Conservation (phyloP, 2,113 vertebrate genomes). For the Poeciliopsis prolifica region DNA sequence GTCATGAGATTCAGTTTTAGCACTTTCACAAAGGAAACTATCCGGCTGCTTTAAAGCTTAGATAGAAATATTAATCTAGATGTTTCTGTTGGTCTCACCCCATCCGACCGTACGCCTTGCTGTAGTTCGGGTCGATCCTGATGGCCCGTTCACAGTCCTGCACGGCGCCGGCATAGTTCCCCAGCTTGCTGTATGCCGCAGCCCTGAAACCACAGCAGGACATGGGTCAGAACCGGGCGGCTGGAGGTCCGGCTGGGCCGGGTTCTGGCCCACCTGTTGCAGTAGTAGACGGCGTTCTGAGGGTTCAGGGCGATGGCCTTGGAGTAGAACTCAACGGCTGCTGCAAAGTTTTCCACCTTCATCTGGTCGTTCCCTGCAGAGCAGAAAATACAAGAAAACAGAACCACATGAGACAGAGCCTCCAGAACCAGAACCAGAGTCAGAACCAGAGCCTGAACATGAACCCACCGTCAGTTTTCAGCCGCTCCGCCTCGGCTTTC, state of each 20-base stretch:
- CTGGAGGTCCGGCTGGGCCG: neutral
- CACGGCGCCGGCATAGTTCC: slow-evolving; percentile 92
- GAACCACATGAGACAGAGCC: neutral
- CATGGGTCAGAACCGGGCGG: neutral
- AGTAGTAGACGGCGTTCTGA: slow-evolving; percentile 94
- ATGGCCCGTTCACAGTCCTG: slow-evolving; percentile 95
- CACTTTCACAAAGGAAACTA: too few species aligned
- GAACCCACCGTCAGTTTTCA: slow-evolving; percentile 90
- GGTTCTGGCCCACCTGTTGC: slow-evolving; percentile 86
- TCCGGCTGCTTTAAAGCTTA: too few species aligned
- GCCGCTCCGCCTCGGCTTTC: slow-evolving; percentile 86
- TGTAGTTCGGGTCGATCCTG: slow-evolving; percentile 92
- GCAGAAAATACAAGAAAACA: neutral
- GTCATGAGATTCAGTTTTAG: too few species aligned
- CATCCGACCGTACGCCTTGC: slow-evolving; percentile 98
- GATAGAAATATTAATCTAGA: too few species aligned
- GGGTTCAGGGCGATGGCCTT: slow-evolving; percentile 93
- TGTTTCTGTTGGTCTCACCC: slow-evolving; percentile 78
- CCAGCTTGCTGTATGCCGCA: slow-evolving; percentile 94
- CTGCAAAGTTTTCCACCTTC: slow-evolving; percentile 92
- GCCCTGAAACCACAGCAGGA: slow-evolving; percentile 79
- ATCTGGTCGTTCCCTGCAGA: slow-evolving; percentile 93
- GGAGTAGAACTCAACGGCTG: slow-evolving; percentile 90
- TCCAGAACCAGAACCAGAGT: neutral
- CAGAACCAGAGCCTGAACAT: neutral